Conservation (phyloP, 2,888 invertebrate genomes). For the Deilephila porcellus region DNA sequence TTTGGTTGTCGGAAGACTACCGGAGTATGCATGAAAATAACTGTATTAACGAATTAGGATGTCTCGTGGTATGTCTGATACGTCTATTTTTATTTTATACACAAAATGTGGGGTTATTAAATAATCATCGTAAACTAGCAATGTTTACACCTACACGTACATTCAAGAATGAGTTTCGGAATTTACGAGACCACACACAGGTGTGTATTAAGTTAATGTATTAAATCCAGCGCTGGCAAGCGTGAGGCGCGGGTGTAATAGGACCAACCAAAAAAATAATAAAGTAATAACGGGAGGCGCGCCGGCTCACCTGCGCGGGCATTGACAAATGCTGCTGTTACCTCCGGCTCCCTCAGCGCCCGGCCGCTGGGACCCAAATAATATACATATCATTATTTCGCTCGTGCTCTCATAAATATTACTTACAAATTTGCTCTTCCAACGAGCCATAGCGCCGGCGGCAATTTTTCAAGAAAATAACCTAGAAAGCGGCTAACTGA, state of each 20-base stretch:
- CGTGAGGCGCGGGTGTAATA: slow-evolving; percentile 62
- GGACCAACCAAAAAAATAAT: slow-evolving; percentile 72
- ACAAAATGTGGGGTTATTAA: background rate
- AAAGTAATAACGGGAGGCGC: slow-evolving; percentile 73
- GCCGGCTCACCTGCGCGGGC: slow-evolving; percentile 74
- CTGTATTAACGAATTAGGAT: slow-evolving; percentile 7
- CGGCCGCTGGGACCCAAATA: slow-evolving; percentile 69
- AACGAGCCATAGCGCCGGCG: slow-evolving; percentile 54
- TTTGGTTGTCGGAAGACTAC: slow-evolving; percentile 65
- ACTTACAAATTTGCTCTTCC: slow-evolving; percentile 73
- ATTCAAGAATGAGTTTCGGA: slow-evolving; percentile 27
- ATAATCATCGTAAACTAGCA: background rate
- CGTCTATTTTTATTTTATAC: background rate
- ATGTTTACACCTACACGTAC: slow-evolving; percentile 29
- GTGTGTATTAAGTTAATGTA: slow-evolving; percentile 41
- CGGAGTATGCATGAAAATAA: slow-evolving; percentile 37
- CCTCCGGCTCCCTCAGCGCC: slow-evolving; percentile 58
- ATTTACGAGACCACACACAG: slow-evolving; percentile 53
- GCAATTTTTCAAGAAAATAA: slow-evolving; percentile 75
- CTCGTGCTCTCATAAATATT: slow-evolving; percentile 76
- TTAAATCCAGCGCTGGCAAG: slow-evolving; percentile 45
- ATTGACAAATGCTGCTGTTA: slow-evolving; percentile 77
- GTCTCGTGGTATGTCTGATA: slow-evolving; percentile 7
- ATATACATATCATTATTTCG: slow-evolving; percentile 81
- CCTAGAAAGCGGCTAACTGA: slow-evolving; percentile 40